These are phyloP conservation scores for Lasiommata megera DNA, from an alignment of 2,888 invertebrate species.

Conservation along the genomic window DNA sequence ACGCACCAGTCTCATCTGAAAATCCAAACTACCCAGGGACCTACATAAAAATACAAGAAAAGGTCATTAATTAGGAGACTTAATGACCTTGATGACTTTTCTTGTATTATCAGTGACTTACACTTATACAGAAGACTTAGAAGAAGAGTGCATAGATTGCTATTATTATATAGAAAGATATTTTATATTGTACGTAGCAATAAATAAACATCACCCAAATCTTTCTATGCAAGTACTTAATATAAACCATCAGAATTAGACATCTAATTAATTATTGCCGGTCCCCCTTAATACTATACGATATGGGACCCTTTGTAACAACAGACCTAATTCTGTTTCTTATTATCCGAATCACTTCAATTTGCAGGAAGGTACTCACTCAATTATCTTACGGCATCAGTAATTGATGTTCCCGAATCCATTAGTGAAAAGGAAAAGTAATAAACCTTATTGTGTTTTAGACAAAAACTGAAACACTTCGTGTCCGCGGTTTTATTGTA, in stretches of 20 bases:
- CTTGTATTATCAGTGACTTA: too few species aligned
- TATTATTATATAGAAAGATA: too few species aligned
- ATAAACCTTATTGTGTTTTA: neutral
- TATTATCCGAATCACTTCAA: constrained; percentile 22
- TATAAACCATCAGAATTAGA: constrained; percentile 46
- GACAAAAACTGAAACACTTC: neutral
- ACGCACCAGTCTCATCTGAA: too few species aligned
- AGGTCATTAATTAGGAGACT: too few species aligned
- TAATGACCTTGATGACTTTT: too few species aligned
- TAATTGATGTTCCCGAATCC: neutral
- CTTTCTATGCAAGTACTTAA: constrained; percentile 3
- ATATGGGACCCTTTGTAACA: constrained; percentile 18
- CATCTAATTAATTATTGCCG: constrained; percentile 66
- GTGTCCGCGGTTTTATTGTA: too few species aligned
- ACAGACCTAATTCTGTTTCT: constrained; percentile 20
- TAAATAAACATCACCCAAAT: neutral
- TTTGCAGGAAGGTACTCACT: constrained; percentile 16
- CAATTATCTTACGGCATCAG: constrained; percentile 5
- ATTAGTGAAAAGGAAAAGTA: neutral
- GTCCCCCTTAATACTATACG: constrained; percentile 42
- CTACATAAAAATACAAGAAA: too few species aligned
- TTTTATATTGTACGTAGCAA: too few species aligned
- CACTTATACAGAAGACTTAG: too few species aligned
- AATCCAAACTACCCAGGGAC: too few species aligned
- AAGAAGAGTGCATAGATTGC: too few species aligned